Evolutionary conservation across 2,113 vertebrate species (phyloP), one percentile per base, ranked within the genome.

Genomic region (Forbesichthys papilliferus): DNA sequence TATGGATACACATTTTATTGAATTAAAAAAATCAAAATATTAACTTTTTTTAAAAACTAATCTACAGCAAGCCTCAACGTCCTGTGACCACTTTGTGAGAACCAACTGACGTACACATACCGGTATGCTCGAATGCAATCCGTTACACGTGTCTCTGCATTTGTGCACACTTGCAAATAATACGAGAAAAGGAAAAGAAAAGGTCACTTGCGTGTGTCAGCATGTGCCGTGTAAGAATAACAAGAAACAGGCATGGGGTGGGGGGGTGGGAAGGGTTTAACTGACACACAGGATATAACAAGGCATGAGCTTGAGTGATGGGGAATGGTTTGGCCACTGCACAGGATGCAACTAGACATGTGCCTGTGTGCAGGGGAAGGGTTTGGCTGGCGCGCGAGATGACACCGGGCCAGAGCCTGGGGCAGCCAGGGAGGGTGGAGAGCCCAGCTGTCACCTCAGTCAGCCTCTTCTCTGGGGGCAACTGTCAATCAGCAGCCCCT

Each of bases 371-470:
- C 68, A 11, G 69, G 79, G 81, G 81, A 85, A 84, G 80, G 74
- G 73, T 88, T 85, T 89, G 88, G 89, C 88, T 86, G 83, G 78
- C 27, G 74, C 75, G 27, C 51, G 70, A 82, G 82, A 87, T 88
- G 88, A 86, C 86, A 90, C 82, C 20, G 85, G 90, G 87, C 89
- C 90, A 90, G 84, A 86, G 87, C 90, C 90, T 76, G 82, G 84
- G 87, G 89, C 88, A 73, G 86, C 87, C 81, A 74, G 88, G 73
- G 81, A 86, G 87, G 86, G 79, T 57, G 72, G 86, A 80, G 64
- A 84, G 82, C 83, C 90, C 90, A 91, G 88, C 90, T 91, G 90
- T 90, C 89, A 89, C 87, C 87, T 89, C 89, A 89, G 84, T 86
- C 89, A 88, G 89, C 77, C 82, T 81, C 81, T 86, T 88, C 89